Percentiles rank a stretch among this genome's conserved stretches.
phyloP scores from a whole-genome alignment of 2,888 invertebrate genomes.

The Sphaerophoria rueppellii region DNA sequence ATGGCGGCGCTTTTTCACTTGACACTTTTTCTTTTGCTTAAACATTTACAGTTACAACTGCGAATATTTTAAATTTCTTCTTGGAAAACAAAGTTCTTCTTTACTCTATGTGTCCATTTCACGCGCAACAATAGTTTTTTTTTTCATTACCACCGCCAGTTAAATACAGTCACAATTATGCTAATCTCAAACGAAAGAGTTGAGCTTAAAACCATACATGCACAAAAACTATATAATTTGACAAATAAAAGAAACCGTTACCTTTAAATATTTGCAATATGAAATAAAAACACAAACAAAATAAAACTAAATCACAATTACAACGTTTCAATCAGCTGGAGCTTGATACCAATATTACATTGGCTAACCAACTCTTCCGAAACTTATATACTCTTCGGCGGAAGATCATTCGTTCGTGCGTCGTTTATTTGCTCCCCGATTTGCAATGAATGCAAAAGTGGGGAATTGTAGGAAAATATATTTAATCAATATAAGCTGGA shows the following conservation, averaged over 20 bases:
- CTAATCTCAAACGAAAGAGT: conserved; percentile 13
- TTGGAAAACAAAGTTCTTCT: not conserved
- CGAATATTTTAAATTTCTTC: not conserved
- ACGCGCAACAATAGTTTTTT: not conserved
- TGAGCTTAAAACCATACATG: not conserved
- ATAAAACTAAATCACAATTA: conserved; percentile 30
- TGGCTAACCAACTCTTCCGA: conserved; percentile 41
- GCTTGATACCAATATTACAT: conserved; percentile 61
- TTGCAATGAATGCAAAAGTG: not conserved
- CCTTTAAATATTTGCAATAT: not conserved
- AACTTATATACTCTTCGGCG: conserved; percentile 62
- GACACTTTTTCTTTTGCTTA: no score
- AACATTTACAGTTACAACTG: not conserved
- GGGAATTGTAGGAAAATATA: conserved; percentile 29
- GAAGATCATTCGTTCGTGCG: not conserved
- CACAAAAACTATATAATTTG: not conserved
- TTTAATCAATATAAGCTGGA: conserved; percentile 48
- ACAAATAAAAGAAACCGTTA: conserved; percentile 28
- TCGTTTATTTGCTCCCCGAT: conserved; percentile 38
- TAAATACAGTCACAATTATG: not conserved
- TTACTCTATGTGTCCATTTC: not conserved
- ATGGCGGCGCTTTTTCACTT: conserved; percentile 39
- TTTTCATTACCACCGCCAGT: not conserved
- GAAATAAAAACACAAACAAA: conserved; percentile 13
- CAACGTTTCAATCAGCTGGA: conserved; percentile 40